Percentiles rank a stretch among this genome's conserved stretches.
Conservation (phyloP, 2,113 vertebrate genomes). For the Malurus elegans region DNA sequence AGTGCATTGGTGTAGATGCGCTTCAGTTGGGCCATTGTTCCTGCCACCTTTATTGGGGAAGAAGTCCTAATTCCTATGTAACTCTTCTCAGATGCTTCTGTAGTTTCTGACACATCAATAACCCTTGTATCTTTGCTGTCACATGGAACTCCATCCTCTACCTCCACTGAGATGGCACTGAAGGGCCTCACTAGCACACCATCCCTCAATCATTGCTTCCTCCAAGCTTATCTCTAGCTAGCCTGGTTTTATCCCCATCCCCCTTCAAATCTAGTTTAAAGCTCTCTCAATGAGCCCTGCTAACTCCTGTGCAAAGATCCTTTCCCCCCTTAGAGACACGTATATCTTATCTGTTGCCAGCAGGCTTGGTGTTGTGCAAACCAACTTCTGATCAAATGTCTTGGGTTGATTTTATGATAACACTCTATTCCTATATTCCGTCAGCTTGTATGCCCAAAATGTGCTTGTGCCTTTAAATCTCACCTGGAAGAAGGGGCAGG, state of each 20-base stretch:
- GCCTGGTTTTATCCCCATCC: not conserved
- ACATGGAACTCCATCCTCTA: not conserved
- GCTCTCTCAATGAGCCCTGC: not conserved
- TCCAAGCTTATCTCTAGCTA: not conserved
- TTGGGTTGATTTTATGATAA: too few species aligned
- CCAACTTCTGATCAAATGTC: not conserved
- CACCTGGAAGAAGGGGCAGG: too few species aligned
- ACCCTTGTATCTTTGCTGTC: not conserved
- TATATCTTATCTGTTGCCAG: not conserved
- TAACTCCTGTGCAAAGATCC: not conserved
- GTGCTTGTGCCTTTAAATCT: too few species aligned
- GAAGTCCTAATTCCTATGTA: not conserved
- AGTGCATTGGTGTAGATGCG: not conserved
- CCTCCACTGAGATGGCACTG: not conserved
- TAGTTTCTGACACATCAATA: not conserved
- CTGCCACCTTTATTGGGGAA: not conserved
- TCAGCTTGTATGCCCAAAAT: too few species aligned
- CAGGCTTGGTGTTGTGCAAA: not conserved
- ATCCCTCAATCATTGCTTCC: not conserved
- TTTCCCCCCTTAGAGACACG: not conserved
- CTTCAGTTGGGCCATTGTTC: not conserved
- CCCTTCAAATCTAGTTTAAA: not conserved
- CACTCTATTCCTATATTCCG: too few species aligned
- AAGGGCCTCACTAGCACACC: not conserved
- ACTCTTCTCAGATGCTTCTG: not conserved